Conservation (phyloP, 2,113 vertebrate genomes). For the Brevimyrus niger region DNA sequence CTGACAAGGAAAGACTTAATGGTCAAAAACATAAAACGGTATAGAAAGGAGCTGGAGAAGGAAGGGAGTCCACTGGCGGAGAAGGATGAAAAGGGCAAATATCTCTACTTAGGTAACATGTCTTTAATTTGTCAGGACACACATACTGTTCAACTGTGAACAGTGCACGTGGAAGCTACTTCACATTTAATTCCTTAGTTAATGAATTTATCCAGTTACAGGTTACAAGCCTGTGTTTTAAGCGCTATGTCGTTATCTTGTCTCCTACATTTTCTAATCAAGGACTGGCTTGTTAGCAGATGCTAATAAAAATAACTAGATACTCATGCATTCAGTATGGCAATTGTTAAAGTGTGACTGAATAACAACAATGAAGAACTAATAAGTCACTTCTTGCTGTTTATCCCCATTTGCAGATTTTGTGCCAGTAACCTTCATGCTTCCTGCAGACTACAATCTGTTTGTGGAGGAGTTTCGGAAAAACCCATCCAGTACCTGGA, state of each 20-base stretch:
- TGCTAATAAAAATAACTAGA: background rate
- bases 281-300: background rate
- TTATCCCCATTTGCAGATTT: conserved; percentile 67
- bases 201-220: background rate
- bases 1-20: conserved; percentile 94
- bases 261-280: background rate
- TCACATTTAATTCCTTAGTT: background rate
- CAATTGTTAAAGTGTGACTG: background rate
- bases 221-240: background rate
- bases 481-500: conserved; percentile 96
- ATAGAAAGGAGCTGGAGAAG: conserved; percentile 90
- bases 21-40: conserved; percentile 98
- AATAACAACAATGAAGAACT: background rate
- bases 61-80: conserved; percentile 86
- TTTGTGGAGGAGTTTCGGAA: conserved; percentile 97
- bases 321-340: background rate
- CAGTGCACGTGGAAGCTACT: background rate
- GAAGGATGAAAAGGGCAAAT: conserved; percentile 94
- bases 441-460: conserved; percentile 91
- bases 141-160: background rate
- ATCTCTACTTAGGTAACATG: conserved; percentile 77
- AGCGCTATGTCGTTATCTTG: background rate
- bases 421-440: conserved; percentile 95
- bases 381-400: background rate
- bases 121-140: background rate